Conservation (phyloP, 30 jellyfish, hydroid and myxozoan species). For the Rhopilema esculentum region DNA sequence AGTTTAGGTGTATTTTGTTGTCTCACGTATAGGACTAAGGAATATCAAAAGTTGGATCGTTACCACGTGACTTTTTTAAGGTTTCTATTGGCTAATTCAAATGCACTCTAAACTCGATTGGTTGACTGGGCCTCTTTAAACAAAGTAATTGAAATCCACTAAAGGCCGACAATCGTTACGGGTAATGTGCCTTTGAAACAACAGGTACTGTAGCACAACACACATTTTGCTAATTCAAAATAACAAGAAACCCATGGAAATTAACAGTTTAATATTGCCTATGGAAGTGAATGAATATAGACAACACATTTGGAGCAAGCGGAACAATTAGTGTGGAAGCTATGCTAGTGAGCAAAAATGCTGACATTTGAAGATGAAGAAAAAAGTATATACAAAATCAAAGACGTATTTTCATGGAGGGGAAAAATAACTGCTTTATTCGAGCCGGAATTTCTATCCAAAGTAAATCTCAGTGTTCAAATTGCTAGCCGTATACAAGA, state of each 20-base stretch:
- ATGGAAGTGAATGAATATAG: background rate
- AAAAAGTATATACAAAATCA: background rate
- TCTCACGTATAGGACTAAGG: too few relatives aligned
- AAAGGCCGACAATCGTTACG: conserved; percentile 10
- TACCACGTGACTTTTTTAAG: background rate
- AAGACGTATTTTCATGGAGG: background rate
- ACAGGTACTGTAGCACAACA: background rate
- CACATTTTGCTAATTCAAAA: background rate
- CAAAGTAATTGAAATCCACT: conserved; percentile 38
- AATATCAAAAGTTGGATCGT: background rate
- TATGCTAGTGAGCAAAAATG: too few relatives aligned
- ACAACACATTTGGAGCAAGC: background rate
- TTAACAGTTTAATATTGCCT: background rate
- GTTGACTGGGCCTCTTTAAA: conserved; percentile 16
- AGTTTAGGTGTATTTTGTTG: too few relatives aligned
- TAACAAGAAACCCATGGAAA: background rate
- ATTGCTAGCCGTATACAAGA: background rate
- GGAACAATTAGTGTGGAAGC: too few relatives aligned
- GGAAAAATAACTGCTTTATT: background rate
- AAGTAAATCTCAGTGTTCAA: background rate
- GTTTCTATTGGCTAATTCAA: background rate
- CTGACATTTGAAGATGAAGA: background rate
- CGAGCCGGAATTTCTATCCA: background rate
- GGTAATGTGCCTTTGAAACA: conserved; percentile 8
- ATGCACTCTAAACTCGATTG: background rate